Conservation (phyloP, 2,888 invertebrate genomes). For the Watsonalla binaria region DNA sequence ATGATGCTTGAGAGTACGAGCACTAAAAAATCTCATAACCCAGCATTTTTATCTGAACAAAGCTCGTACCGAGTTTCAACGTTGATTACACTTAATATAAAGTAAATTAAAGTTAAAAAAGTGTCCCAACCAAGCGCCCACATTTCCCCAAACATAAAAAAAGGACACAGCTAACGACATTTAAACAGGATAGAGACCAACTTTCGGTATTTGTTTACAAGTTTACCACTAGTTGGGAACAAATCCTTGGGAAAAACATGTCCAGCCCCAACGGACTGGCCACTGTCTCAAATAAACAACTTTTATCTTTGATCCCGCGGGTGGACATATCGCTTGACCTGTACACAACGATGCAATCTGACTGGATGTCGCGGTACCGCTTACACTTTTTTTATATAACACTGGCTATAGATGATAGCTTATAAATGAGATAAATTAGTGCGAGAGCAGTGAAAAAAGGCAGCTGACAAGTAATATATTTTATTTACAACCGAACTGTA, state of each 20-base stretch:
- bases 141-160: not conserved
- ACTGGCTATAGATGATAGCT: too few species aligned
- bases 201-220: conserved; percentile 2
- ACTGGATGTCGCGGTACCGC: not conserved
- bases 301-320: conserved; percentile 13
- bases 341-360: not conserved
- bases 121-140: not conserved
- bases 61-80: too few species aligned
- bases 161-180: not conserved
- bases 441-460: too few species aligned
- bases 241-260: conserved; percentile 2
- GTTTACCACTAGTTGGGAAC: conserved; percentile 1
- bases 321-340: not conserved
- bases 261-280: conserved; percentile 2
- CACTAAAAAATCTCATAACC: too few species aligned
- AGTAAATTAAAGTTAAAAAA: not conserved
- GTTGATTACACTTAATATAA: too few species aligned
- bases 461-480: too few species aligned
- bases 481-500: too few species aligned
- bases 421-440: too few species aligned
- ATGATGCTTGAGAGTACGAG: too few species aligned
- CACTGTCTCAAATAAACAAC: conserved; percentile 14
- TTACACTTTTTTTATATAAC: not conserved
- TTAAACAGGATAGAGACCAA: not conserved
- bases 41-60: too few species aligned